phyloP scores from a whole-genome alignment of 2,113 vertebrate genomes.

The Formicarius rufipectus region DNA sequence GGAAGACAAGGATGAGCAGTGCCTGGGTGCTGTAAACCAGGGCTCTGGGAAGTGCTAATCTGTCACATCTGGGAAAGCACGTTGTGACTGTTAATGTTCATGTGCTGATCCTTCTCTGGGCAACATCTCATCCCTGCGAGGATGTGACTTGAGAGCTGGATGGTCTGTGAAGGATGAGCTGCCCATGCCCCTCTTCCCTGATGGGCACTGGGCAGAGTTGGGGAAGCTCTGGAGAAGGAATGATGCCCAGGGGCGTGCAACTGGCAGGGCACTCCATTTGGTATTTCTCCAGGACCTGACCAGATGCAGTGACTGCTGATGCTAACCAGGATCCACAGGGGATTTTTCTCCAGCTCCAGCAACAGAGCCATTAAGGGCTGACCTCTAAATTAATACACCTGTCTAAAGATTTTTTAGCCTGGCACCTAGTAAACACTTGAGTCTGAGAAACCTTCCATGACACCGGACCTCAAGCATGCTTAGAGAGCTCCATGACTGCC shows the following conservation, averaged over 20 bases:
- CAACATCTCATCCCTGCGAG: background rate
- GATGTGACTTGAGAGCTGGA: background rate
- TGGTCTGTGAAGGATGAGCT: background rate
- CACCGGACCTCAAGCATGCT: background rate
- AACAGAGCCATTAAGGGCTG: slow-evolving; percentile 8
- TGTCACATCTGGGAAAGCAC: background rate
- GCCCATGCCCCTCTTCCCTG: background rate
- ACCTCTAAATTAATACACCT: slow-evolving; percentile 18
- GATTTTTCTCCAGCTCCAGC: slow-evolving; percentile 11
- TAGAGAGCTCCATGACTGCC: background rate
- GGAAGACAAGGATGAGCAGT: background rate
- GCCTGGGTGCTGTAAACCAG: background rate
- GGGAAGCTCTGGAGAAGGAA: background rate
- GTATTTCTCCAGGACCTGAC: slow-evolving; percentile 1
- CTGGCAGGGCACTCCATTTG: background rate
- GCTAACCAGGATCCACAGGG: background rate
- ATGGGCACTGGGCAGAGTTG: background rate
- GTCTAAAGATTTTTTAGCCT: background rate
- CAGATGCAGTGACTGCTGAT: background rate
- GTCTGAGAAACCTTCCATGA: background rate
- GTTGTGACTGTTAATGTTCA: background rate
- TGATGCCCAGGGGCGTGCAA: fast-evolving
- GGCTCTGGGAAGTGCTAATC: background rate
- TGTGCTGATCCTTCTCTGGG: background rate
- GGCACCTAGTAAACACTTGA: background rate